Percentiles rank a stretch among this genome's conserved stretches.
phyloP scores from a whole-genome alignment of 2,113 vertebrate genomes.

The Ancistrus triradiatus region DNA sequence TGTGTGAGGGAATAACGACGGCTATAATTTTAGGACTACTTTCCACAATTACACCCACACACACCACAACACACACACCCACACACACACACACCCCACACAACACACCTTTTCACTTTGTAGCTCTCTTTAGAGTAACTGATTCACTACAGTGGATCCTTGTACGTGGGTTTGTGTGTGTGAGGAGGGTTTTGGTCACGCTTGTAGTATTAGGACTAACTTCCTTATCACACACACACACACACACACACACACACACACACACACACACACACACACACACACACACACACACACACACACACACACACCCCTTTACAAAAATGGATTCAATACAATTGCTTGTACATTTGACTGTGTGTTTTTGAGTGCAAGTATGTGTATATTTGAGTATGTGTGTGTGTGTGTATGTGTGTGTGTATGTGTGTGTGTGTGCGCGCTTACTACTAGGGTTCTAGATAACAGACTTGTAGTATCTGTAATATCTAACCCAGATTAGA shows the following conservation, averaged over 20 bases:
- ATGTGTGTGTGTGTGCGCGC: no score
- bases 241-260: background rate
- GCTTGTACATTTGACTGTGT: conserved; percentile 11
- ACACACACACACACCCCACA: background rate
- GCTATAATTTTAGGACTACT: no score
- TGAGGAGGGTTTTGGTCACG: no score
- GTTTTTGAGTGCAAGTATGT: background rate
- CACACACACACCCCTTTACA: background rate
- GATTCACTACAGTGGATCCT: no score
- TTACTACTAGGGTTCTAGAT: no score
- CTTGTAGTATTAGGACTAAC: no score
- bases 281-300: conserved; percentile 2
- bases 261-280: background rate
- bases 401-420: background rate
- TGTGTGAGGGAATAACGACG: background rate
- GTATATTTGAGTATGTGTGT: conserved; percentile 9
- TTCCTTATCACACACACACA: background rate
- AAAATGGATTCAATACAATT: background rate
- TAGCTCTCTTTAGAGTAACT: no score
- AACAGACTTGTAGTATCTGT: no score
- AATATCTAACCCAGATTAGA: no score
- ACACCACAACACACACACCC: background rate
- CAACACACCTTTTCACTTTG: no score
- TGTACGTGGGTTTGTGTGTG: no score
- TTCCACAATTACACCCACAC: background rate